Evolutionary conservation across 2,113 vertebrate genomes (phyloP), one percentile per base, ranked within the genome.

Genomic region (Anseranas semipalmata): DNA sequence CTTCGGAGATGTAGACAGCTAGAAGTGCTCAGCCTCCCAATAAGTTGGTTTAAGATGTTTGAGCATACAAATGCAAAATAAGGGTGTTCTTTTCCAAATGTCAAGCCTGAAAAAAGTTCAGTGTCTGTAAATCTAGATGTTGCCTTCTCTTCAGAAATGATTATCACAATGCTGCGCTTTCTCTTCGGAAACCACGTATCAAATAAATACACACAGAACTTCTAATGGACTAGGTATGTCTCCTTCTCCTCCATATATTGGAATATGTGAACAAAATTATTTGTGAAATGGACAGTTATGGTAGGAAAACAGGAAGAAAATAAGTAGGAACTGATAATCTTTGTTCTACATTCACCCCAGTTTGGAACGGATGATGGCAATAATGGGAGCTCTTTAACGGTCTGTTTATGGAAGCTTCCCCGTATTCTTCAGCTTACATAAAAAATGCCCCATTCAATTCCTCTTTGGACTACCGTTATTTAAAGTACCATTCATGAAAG

Each of bases 81-180:
- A 93, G 92, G 73, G 86, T 82, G 76, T 53, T 96, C 92, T 82
- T 94, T 94, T 95, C n/a, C 90, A 95, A 95, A 95, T 91, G 90
- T 66, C 90, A 95, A 65, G 87, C 77, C 73, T 55, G 12, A 68
- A 89, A 94, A 96, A 93, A 89, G 86, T 91, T 93, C 84, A 39
- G 74, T 4, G 28, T 55, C 73, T 82, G 84, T 56, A 93, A 93
- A 95, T 70, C 89, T 81, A 85, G 66, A 81, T 82, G 89, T 70
- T 21, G 37, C 35, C 70, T 68, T 92, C 66, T 67, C 85, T 88
- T 89, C 76, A 50, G 86, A 78, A 94, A 60, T 15, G 76, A 65
- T 92, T 81, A 94, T 81, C 91, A 39, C 53, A 78, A 53, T 1
- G 2, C 62, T 79, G 73, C 37, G 48, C 65, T 89, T 52, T 41